A percentile compares a stretch with the other conserved stretches of the same genome.
Conservation (phyloP, 2,797 vertebrate genomes). For the Clarias platycephalus region DNA sequence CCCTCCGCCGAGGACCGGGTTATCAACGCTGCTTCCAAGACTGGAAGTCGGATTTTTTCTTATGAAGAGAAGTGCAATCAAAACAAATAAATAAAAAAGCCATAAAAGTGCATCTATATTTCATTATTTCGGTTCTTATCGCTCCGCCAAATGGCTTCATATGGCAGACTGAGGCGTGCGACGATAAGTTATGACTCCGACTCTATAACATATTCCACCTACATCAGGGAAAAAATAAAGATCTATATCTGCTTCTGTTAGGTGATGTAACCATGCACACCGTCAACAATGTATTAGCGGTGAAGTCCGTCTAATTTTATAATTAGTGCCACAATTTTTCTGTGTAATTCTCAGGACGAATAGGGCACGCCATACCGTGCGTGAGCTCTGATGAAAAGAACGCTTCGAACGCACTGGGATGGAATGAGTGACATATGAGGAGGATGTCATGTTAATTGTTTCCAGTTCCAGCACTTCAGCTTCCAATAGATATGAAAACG, state of each 20-base stretch:
- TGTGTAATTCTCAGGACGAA: conserved; percentile 22
- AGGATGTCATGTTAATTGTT: conserved; percentile 71
- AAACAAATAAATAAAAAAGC: conserved; percentile 52
- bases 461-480: conserved; percentile 72
- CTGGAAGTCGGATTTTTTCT: conserved; percentile 64
- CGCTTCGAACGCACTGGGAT: conserved; percentile 17
- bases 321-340: background rate
- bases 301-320: background rate
- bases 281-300: background rate
- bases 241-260: background rate
- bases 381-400: conserved; percentile 26
- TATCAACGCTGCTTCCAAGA: conserved; percentile 66
- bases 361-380: background rate
- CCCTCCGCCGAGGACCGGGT: conserved; percentile 70
- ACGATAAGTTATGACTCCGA: conserved; percentile 56
- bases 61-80: conserved; percentile 54
- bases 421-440: conserved; percentile 55
- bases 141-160: conserved; percentile 48
- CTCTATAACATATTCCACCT: conserved; percentile 55
- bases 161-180: conserved; percentile 36
- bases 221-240: conserved; percentile 42
- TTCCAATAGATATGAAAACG: conserved; percentile 71
- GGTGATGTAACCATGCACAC: background rate
- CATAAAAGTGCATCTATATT: conserved; percentile 54
- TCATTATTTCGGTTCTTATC: conserved; percentile 50